Conservation (phyloP, 2,888 invertebrate genomes). For the Drosophila bunnanda region DNA sequence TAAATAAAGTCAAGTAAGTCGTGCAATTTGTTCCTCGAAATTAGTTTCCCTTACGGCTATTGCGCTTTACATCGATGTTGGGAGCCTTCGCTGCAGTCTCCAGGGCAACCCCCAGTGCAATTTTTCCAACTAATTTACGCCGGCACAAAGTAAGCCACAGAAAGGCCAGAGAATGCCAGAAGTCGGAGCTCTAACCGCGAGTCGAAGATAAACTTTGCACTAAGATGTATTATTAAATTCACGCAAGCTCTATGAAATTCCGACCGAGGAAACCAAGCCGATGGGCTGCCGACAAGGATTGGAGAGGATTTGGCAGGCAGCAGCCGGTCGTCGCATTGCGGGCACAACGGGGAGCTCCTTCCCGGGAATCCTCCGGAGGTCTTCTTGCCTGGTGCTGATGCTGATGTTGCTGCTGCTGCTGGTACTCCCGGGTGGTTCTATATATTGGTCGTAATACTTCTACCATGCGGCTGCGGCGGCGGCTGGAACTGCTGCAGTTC, state of each 20-base stretch:
- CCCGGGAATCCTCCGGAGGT: conserved; percentile 13
- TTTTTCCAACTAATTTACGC: conserved; percentile 53
- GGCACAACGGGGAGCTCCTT: conserved; percentile 46
- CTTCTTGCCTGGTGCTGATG: conserved; percentile 26
- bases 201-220: conserved; percentile 71
- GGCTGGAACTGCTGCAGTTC: conserved; percentile 80
- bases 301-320: conserved; percentile 48
- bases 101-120: conserved; percentile 21
- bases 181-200: conserved; percentile 35
- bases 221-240: conserved; percentile 79
- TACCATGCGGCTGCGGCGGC: conserved; percentile 46
- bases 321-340: conserved; percentile 57
- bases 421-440: conserved; percentile 39
- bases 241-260: conserved; percentile 49
- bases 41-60: conserved; percentile 12
- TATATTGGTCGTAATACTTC: conserved; percentile 71
- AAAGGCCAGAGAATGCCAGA: conserved; percentile 35
- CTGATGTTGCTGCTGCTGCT: conserved; percentile 2
- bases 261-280: conserved; percentile 10
- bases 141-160: conserved; percentile 29
- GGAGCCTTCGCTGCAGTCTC: conserved; percentile 22
- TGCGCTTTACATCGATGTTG: conserved; percentile 24
- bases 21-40: conserved; percentile 7
- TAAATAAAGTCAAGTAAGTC: background rate
- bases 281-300: conserved; percentile 30